Conservation (phyloP, 37 sponge, comb jelly and placozoan genomes). For the Amphimedon queenslandica region DNA sequence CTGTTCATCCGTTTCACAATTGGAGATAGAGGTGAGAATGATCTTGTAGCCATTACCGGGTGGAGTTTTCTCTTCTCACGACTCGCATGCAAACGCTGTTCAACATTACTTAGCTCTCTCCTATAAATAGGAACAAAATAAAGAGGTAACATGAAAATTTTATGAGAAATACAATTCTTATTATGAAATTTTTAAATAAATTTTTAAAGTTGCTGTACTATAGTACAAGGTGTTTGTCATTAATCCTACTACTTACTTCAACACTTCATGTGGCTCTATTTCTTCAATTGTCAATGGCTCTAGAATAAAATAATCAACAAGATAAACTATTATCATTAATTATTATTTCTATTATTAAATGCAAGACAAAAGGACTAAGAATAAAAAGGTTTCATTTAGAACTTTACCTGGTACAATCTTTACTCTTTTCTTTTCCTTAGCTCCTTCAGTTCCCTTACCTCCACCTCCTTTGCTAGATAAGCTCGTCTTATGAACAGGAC, state of each 20-base stretch:
- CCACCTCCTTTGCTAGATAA: neutral
- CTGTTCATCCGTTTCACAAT: neutral
- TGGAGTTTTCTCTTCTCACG: neutral
- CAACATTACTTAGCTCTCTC: neutral
- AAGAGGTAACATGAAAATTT: no score
- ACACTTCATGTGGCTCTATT: neutral
- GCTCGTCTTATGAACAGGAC: neutral
- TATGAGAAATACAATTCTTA: no score
- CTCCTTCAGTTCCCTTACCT: neutral
- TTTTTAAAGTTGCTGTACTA: neutral
- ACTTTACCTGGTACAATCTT: neutral
- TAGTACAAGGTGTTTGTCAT: neutral
- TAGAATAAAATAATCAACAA: no score
- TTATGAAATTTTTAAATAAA: neutral
- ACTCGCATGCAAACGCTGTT: slow-evolving; percentile 1
- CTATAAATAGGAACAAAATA: slow-evolving; percentile 1
- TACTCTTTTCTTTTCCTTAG: neutral
- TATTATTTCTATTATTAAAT: no score
- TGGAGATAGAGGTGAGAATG: slow-evolving; percentile 4
- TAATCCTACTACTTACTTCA: neutral
- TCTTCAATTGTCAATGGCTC: no score
- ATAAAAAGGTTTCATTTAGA: neutral
- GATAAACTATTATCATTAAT: no score
- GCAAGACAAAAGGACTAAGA: neutral
- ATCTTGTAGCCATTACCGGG: neutral